Evolutionary conservation across 2,113 vertebrate genomes (phyloP).

Genomic region (Gorsachius goisagi): DNA sequence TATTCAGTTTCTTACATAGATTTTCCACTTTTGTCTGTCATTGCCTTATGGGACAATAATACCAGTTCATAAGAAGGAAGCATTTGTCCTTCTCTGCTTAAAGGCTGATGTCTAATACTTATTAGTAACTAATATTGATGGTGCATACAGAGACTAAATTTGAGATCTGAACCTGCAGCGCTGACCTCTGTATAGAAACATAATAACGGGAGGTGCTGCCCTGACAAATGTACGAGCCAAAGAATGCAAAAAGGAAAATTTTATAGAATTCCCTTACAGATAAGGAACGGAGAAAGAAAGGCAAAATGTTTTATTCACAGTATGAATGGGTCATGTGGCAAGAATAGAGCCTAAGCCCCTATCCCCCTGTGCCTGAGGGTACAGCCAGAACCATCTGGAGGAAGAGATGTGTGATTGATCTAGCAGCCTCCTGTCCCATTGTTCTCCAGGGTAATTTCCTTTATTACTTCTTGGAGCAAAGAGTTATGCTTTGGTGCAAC

Average conservation of each 20-base stretch:
- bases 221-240: neutral
- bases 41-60: constrained; percentile 25
- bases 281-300: neutral
- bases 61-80: neutral
- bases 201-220: neutral
- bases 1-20: neutral
- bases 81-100: constrained; percentile 13
- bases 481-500: neutral
- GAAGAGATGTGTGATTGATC: neutral
- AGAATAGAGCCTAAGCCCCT: neutral
- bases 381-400: neutral
- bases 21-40: constrained; percentile 36
- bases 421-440: neutral
- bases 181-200: neutral
- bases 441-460: neutral
- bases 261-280: neutral
- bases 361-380: neutral
- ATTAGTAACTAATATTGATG: neutral
- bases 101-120: neutral
- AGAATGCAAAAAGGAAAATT: neutral
- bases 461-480: neutral
- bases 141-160: neutral
- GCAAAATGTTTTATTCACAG: neutral
- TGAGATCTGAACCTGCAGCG: neutral
- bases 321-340: neutral